Evolutionary conservation across 1,140 invertebrate species (phyloP).

Genomic region (Melitaea cinxia): DNA sequence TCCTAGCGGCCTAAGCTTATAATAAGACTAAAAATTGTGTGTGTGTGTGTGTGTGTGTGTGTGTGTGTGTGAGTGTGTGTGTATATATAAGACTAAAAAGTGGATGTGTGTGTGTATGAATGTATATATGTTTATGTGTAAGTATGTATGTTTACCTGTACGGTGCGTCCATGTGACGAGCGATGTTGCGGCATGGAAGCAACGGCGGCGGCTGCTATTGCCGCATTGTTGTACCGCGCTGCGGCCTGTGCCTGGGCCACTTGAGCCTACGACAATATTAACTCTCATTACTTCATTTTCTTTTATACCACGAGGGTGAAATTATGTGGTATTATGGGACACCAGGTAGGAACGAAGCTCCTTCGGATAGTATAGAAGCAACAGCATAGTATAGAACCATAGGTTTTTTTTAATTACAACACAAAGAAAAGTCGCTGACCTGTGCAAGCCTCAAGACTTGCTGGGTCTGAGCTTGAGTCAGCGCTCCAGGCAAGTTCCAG

Average conservation of each 20-base stretch:
- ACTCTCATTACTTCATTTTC: too few species aligned
- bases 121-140: background rate
- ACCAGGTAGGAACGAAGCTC: too few species aligned
- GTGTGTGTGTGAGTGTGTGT: background rate
- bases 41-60: too few species aligned
- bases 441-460: conserved; percentile 76
- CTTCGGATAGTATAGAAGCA: too few species aligned
- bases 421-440: conserved; percentile 47
- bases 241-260: conserved; percentile 75
- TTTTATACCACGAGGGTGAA: too few species aligned
- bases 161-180: conserved; percentile 62
- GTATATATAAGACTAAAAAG: too few species aligned
- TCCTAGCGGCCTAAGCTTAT: too few species aligned
- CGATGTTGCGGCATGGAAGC: conserved; percentile 62
- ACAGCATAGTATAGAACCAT: too few species aligned
- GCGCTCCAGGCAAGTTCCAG: conserved; percentile 65
- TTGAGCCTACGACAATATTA: conserved; percentile 68
- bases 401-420: too few species aligned
- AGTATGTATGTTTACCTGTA: conserved; percentile 52
- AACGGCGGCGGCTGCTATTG: conserved; percentile 56
- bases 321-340: too few species aligned
- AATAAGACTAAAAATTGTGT: too few species aligned
- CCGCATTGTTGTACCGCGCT: conserved; percentile 72
- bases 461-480: conserved; percentile 74
- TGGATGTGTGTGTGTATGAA: background rate